These are phyloP conservation scores for Drosophila birchii DNA, from an alignment of 2,888 invertebrate species.

Conservation along the genomic window DNA sequence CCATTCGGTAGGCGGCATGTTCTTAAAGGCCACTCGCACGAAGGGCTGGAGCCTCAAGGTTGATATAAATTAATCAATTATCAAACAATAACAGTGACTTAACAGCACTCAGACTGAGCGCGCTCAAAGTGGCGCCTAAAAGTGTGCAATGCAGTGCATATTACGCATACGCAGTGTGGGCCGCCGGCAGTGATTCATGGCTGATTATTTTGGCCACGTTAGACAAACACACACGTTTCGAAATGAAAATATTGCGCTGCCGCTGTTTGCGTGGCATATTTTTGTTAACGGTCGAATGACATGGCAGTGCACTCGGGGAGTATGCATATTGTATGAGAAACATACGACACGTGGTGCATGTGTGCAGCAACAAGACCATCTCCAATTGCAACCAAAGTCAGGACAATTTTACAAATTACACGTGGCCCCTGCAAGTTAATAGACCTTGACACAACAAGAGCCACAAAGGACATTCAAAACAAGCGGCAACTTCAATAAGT, in stretches of 20 bases:
- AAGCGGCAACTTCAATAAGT: not conserved
- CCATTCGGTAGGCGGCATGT: constrained; percentile 66
- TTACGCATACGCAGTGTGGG: constrained; percentile 33
- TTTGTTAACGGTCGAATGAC: constrained; percentile 57
- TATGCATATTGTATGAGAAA: constrained; percentile 55
- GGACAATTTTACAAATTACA: constrained; percentile 67
- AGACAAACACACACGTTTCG: constrained; percentile 7
- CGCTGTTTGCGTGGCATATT: constrained; percentile 15
- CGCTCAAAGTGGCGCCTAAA: not conserved
- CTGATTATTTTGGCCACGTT: constrained; percentile 17
- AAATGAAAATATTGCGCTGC: constrained; percentile 18
- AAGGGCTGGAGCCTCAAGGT: constrained; percentile 60
- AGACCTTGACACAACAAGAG: constrained; percentile 20
- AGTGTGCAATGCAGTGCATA: constrained; percentile 9
- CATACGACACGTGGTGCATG: constrained; percentile 1
- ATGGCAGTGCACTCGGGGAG: constrained; percentile 49
- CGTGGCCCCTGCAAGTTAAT: constrained; percentile 14
- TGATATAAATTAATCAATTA: constrained; percentile 35
- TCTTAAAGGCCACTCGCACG: constrained; percentile 61
- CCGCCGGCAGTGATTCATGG: constrained; percentile 19
- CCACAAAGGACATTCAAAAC: constrained; percentile 15
- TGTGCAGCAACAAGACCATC: not conserved
- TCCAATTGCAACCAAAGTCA: constrained; percentile 6
- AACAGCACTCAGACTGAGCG: not conserved
- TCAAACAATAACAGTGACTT: constrained; percentile 10